Base-by-base conservation (phyloP, 23 tunicate species). In the Oikopleura dioica region DNA sequence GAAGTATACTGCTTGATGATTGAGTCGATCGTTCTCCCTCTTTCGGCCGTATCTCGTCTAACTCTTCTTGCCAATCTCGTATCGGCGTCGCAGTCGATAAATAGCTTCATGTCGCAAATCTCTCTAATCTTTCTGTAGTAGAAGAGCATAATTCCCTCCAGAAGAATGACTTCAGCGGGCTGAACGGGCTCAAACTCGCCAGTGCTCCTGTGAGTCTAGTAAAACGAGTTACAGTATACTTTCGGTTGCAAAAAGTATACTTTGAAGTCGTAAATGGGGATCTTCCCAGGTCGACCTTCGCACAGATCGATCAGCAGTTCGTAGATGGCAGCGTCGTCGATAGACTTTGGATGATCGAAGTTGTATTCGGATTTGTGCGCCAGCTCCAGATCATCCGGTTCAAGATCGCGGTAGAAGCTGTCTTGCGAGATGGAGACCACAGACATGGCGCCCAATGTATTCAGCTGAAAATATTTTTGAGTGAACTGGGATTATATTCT, bases 61-160 rank as follows among this genome's bases (percentile, higher is more conserved):
- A 82, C 85, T 78, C 98, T 50, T 37, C 98, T 58, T 0, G 98
- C 87, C 29, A 92, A 63, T 38, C 98, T 75, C 0, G 98, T 92
- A 55, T 94, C 99, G 0, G 99, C 95, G 58, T 94, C 99, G 55
- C 89, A 80, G 75, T 94, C 99, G 35, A 94, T 94, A 86, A 94
- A 94, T 69, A 94, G 78, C 80, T 94, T 94, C 99, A 94, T 94
- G 80, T 94, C 75, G 75, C 87, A 94, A 36, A 94, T 76, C 34
- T 94, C 88, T 0, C 99, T 88, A 58, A 94, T 86, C 78, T 86
- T 88, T 77, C 81, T 84, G 82, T 83, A 94, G 55, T 94, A 84
- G 83, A 94, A 94, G 0, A 83, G 83, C 32, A 94, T 81, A 59
- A 94, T 94, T 30, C 99, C 99, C 68, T 94, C 99, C 35, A 94